Evolutionary conservation across 2,888 invertebrate species (phyloP).

Genomic region (Coleophora flavipennella): DNA sequence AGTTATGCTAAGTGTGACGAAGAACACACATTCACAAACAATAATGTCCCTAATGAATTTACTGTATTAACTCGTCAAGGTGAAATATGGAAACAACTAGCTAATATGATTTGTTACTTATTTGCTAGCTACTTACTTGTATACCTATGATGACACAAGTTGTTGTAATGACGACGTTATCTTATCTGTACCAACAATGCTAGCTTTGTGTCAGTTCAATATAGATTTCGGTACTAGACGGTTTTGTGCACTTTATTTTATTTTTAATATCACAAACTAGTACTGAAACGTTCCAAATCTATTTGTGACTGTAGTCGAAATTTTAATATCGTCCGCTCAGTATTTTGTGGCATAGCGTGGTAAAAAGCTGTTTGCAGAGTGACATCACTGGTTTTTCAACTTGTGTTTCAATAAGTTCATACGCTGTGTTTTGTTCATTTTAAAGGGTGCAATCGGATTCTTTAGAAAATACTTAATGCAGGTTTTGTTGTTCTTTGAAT

Average conservation of each 20-base stretch:
- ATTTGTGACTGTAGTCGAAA: too few species aligned
- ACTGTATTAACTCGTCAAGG: conserved; percentile 5
- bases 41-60: conserved; percentile 19
- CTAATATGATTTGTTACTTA: background rate
- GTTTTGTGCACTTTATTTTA: too few species aligned
- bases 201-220: conserved; percentile 21
- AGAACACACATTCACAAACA: conserved; percentile 29
- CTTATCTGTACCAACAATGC: background rate
- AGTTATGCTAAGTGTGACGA: conserved; percentile 7
- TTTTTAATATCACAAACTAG: too few species aligned
- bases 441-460: too few species aligned
- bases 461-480: too few species aligned
- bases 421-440: conserved; percentile 14
- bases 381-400: conserved; percentile 25
- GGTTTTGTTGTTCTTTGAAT: too few species aligned
- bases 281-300: too few species aligned
- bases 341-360: conserved; percentile 25
- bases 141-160: conserved; percentile 30
- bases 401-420: conserved; percentile 13
- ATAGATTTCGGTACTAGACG: too few species aligned
- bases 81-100: too few species aligned
- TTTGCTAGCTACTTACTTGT: conserved; percentile 25
- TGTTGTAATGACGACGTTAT: conserved; percentile 53
- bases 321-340: too few species aligned
- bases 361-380: conserved; percentile 25